Evolutionary conservation across 2,797 vertebrate species (phyloP), one percentile per base, ranked within the genome.

Genomic region (Xenopus petersii): DNA sequence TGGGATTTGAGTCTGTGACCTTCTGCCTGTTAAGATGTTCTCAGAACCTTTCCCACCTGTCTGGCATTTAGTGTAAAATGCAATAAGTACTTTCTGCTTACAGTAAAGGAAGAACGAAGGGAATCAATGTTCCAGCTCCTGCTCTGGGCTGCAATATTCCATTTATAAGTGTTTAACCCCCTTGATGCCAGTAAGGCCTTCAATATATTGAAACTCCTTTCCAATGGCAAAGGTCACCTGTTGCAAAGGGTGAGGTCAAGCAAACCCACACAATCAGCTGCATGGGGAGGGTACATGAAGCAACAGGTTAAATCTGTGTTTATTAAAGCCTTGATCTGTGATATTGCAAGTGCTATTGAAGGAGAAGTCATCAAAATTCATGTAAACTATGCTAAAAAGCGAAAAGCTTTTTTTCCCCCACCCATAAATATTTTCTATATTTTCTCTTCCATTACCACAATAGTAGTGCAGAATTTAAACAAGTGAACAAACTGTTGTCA

Each of bases 61-160:
- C 71, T 79, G 77, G 77, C 77, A 79, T 79, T 79, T 79, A 79
- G 77, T 70, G 56, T 61, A 79, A 74, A 79, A 79, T 79, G 77
- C 77, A 79, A 79, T 79, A 79, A 74, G 71, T 79, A 79, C 61
- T 79, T 79, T 79, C 71, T 79, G 77, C 71, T 74, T 79, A 79
- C 77, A 79, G 77, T 79, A 74, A 79, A 70, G 77, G 77, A 79
- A 74, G 70, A 67, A 70, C 54, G 71, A 59, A 15, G 16, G 30
- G 64, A 59, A 74, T 74, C 67, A 42, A 70, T 79, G 67, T 70
- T 46, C 55, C 26, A 26, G 48, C 46, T 26, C 30, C n/a, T 13
- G 49, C 21, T 55, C 49, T 21, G 55, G 63, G 55, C 55, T 24
- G 51, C 24, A 21, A 55, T 42, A 26, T 42, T 7, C 8, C 36